Percentiles rank a stretch among this genome's conserved stretches.
Evolutionary conservation across 2,888 invertebrate genomes (phyloP).

Genomic region (Agrilus biguttatus): DNA sequence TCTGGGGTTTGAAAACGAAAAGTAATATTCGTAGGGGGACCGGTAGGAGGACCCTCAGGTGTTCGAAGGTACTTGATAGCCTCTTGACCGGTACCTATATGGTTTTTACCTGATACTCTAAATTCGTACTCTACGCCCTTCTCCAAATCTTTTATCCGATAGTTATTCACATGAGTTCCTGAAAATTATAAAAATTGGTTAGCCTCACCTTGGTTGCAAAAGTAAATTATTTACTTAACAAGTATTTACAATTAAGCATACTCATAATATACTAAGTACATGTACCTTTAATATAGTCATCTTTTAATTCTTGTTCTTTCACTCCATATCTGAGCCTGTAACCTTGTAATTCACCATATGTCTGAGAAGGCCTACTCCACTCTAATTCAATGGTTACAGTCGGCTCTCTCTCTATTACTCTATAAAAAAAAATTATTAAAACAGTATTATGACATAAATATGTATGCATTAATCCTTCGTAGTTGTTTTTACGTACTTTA

Average conservation of each 20-base stretch:
- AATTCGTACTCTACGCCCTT: conserved; percentile 94
- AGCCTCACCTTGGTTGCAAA: background rate
- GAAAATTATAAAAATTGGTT: conserved; percentile 3
- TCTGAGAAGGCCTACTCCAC: conserved; percentile 82
- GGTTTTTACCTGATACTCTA: conserved; percentile 88
- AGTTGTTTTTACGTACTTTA: conserved; percentile 46
- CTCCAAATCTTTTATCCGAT: conserved; percentile 68
- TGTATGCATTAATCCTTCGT: background rate
- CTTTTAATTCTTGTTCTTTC: conserved; percentile 62
- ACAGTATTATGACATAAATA: background rate
- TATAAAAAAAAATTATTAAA: too few relatives aligned
- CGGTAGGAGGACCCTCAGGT: conserved; percentile 85
- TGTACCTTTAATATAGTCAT: conserved; percentile 54
- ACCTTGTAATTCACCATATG: conserved; percentile 77
- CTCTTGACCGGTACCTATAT: conserved; percentile 90
- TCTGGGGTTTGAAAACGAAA: conserved; percentile 86
- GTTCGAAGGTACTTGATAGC: conserved; percentile 82
- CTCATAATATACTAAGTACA: background rate
- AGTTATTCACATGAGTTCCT: conserved; percentile 48
- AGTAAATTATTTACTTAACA: background rate
- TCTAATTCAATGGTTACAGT: conserved; percentile 81
- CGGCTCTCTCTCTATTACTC: conserved; percentile 74
- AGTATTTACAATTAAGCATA: too few relatives aligned
- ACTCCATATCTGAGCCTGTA: conserved; percentile 80
- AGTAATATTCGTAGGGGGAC: conserved; percentile 73